These are phyloP conservation scores for Champsocephalus esox DNA, from an alignment of 2,797 vertebrate species.

Conservation along the genomic window DNA sequence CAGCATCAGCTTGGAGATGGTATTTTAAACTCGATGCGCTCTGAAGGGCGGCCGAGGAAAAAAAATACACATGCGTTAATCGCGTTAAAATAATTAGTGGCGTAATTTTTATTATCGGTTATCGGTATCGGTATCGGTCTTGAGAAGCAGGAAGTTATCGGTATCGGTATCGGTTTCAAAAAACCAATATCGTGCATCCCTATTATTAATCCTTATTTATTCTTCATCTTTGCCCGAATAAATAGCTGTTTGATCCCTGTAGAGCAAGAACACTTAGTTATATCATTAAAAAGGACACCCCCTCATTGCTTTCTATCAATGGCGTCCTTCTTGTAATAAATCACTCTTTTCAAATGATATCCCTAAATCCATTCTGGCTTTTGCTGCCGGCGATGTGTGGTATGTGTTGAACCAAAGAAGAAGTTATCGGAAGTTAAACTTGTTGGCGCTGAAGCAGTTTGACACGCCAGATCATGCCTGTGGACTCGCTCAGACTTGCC, in stretches of 20 bases:
- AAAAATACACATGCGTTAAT: too few species aligned
- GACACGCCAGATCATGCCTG: constrained; percentile 35
- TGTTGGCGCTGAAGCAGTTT: constrained; percentile 39
- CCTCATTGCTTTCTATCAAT: constrained; percentile 15
- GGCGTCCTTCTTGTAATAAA: not conserved
- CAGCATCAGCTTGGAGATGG: too few species aligned
- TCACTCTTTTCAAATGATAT: not conserved
- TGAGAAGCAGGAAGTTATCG: too few species aligned
- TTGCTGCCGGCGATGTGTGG: not conserved
- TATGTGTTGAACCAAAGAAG: not conserved
- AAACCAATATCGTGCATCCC: too few species aligned
- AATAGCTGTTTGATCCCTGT: not conserved
- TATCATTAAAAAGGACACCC: not conserved
- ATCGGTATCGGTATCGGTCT: too few species aligned
- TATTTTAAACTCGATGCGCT: too few species aligned
- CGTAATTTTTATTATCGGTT: too few species aligned
- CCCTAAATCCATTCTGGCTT: constrained; percentile 8
- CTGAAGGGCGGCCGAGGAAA: too few species aligned
- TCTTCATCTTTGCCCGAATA: not conserved
- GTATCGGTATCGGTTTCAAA: too few species aligned
- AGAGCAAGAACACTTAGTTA: not conserved
- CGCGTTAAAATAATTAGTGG: too few species aligned
- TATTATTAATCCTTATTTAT: not conserved
- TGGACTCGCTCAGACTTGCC: constrained; percentile 42
- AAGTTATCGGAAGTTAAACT: constrained; percentile 13